Conservation (phyloP, 2,888 invertebrate genomes). For the Petrophora chlorosata region DNA sequence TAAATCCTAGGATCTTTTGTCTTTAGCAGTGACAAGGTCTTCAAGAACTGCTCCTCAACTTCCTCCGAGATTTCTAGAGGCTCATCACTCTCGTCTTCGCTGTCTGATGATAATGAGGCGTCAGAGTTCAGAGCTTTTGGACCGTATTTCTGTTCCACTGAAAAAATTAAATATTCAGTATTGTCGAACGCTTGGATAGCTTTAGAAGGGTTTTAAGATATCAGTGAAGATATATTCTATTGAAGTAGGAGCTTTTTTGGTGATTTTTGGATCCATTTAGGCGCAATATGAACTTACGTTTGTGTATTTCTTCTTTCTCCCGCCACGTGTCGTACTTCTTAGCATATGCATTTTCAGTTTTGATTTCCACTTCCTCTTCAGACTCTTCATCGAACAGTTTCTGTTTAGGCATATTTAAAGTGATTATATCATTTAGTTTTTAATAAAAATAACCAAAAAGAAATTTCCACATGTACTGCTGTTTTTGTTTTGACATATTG, state of each 20-base stretch:
- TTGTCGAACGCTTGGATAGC: too few species aligned
- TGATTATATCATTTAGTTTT: too few species aligned
- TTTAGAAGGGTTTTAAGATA: too few species aligned
- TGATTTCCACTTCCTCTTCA: constrained; percentile 83
- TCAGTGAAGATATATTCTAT: too few species aligned
- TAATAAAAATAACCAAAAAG: too few species aligned
- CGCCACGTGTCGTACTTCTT: constrained; percentile 92
- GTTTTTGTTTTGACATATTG: too few species aligned
- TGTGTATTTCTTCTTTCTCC: constrained; percentile 93
- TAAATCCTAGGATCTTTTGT: constrained; percentile 96
- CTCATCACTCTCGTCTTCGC: constrained; percentile 86
- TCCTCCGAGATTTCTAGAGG: constrained; percentile 84
- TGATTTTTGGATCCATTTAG: too few species aligned
- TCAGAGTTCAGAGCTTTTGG: constrained; percentile 75
- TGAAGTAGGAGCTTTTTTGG: too few species aligned
- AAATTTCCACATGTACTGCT: too few species aligned
- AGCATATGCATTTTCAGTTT: constrained; percentile 91
- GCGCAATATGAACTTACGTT: too few species aligned
- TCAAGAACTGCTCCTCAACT: constrained; percentile 93
- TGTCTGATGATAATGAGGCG: constrained; percentile 77
- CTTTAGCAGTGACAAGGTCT: constrained; percentile 93
- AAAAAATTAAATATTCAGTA: too few species aligned
- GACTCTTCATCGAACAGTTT: constrained; percentile 83
- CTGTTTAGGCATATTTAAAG: constrained; percentile 55
- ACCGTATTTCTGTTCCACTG: constrained; percentile 91